Evolutionary conservation across 2,888 invertebrate genomes (phyloP).

Genomic region (Galerucella nymphaeae): DNA sequence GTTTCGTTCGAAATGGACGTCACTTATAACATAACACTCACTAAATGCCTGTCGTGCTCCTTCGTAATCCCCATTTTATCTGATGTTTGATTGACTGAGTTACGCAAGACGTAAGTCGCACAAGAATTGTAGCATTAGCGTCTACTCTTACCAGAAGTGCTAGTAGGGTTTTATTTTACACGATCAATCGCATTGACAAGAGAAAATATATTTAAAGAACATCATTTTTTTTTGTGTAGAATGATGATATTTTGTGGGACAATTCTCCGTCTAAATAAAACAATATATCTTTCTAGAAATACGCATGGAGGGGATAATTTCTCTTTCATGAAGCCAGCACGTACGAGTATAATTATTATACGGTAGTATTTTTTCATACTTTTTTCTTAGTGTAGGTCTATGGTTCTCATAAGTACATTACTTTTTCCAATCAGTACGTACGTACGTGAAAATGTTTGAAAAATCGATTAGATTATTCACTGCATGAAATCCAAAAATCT

Average conservation of each 20-base stretch:
- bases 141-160: slow-evolving; percentile 14
- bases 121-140: slow-evolving; percentile 4
- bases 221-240: neutral
- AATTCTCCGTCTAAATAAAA: neutral
- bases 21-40: slow-evolving; percentile 47
- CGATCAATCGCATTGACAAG: slow-evolving; percentile 13
- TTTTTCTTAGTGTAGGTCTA: no score
- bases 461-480: no score
- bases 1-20: slow-evolving; percentile 48
- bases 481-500: no score
- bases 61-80: slow-evolving; percentile 44
- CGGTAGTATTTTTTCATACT: no score
- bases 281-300: no score
- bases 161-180: slow-evolving; percentile 22
- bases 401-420: no score
- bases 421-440: no score
- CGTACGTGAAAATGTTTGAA: no score
- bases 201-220: no score
- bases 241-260: neutral
- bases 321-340: no score
- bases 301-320: no score
- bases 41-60: slow-evolving; percentile 42
- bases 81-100: slow-evolving; percentile 42
- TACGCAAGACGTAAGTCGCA: slow-evolving; percentile 29
- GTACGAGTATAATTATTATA: no score